Evolutionary conservation across 2,113 vertebrate genomes (phyloP).

Genomic region (Thinocorus orbignyianus): DNA sequence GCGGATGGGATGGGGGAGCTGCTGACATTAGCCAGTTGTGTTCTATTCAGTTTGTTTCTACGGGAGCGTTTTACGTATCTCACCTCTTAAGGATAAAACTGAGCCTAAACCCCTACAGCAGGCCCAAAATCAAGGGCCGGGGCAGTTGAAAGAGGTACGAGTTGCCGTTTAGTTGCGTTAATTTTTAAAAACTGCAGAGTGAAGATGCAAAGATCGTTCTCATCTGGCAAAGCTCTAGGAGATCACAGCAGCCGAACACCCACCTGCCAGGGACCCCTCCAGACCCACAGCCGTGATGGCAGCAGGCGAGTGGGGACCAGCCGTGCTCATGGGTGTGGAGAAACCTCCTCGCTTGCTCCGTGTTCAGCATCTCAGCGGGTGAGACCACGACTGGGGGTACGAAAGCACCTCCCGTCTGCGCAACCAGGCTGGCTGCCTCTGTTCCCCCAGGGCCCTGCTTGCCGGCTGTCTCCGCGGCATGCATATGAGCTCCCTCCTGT

Average conservation of each 20-base stretch:
- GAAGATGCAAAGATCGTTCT: not conserved
- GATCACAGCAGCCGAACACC: not conserved
- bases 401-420: not conserved
- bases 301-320: not conserved
- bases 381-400: not conserved
- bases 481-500: conserved; percentile 61
- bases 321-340: not conserved
- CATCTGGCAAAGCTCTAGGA: not conserved
- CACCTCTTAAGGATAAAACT: not conserved
- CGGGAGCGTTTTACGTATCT: not conserved
- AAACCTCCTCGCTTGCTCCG: not conserved
- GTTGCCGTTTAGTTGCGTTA: not conserved
- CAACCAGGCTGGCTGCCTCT: conserved; percentile 33
- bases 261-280: not conserved
- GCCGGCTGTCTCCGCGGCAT: conserved; percentile 10
- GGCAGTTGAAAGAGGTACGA: not conserved
- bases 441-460: conserved; percentile 9
- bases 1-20: not conserved
- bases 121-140: not conserved
- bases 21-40: not conserved
- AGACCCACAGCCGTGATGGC: not conserved
- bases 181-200: not conserved
- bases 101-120: not conserved
- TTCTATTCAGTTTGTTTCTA: not conserved
- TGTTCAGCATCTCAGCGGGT: not conserved